A percentile compares a stretch with the other conserved stretches of the same genome.
phyloP scores from a whole-genome alignment of 2,888 invertebrate species.

The Chaetogeoica ovagalla region DNA sequence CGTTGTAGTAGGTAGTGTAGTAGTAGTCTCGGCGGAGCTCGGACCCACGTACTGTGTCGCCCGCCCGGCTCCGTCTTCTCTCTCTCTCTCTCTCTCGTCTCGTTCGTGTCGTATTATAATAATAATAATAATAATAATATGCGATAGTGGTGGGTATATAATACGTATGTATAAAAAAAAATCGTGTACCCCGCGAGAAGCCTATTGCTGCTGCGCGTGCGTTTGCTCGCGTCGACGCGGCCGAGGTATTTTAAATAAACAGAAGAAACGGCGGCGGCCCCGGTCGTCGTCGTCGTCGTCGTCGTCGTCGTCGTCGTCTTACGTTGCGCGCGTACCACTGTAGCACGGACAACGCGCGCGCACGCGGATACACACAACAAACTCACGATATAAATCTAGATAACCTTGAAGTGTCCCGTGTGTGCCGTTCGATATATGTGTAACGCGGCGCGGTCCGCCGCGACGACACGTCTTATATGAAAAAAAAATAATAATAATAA shows the following conservation, averaged over 20 bases:
- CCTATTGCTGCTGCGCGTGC: neutral
- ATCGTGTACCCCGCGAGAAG: neutral
- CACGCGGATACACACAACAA: neutral
- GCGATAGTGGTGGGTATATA: too few relatives aligned
- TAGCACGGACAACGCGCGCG: neutral
- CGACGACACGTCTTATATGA: neutral
- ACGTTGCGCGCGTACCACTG: neutral
- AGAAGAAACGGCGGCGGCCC: constrained; percentile 34
- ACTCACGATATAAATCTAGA: constrained; percentile 47
- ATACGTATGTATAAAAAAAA: neutral
- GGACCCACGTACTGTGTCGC: neutral
- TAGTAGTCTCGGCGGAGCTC: too few relatives aligned
- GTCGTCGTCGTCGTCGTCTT: neutral
- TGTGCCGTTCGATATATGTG: neutral
- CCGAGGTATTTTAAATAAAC: constrained; percentile 50
- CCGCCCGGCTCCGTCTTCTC: neutral
- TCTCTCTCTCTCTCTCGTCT: neutral
- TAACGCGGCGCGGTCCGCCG: neutral
- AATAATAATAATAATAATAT: too few relatives aligned
- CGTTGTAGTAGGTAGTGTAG: too few relatives aligned
- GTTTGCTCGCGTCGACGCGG: neutral
- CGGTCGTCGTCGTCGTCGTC: neutral
- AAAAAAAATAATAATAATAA: too few relatives aligned
- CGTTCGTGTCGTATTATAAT: neutral
- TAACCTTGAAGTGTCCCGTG: constrained; percentile 48